Evolutionary conservation across 2,888 invertebrate genomes (phyloP).

Genomic region (Coelopa pilipes): DNA sequence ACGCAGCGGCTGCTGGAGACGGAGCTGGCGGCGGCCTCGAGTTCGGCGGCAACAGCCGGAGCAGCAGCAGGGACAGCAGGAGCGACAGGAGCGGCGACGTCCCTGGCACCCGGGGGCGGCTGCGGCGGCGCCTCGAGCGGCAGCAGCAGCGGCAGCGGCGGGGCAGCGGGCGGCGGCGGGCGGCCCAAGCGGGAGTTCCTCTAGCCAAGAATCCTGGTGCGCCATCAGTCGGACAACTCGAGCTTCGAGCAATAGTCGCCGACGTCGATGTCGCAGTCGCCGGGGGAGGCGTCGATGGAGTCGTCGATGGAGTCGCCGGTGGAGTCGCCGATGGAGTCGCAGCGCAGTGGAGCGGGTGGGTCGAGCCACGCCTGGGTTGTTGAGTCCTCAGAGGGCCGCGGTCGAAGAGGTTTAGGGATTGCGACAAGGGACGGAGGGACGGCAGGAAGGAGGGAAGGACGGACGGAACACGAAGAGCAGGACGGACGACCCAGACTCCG

Average conservation of each 20-base stretch:
- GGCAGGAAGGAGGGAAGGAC: no score
- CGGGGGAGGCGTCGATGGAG: slow-evolving; percentile 15
- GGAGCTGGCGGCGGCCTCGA: slow-evolving; percentile 47
- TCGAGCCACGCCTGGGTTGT: no score
- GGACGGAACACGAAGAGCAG: no score
- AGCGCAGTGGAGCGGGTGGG: no score
- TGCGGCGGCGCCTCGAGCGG: slow-evolving; percentile 41
- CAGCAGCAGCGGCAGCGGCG: slow-evolving; percentile 44
- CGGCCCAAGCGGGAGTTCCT: slow-evolving; percentile 65
- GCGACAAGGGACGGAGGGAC: no score
- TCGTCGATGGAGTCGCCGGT: background rate
- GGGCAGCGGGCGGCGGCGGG: slow-evolving; percentile 51
- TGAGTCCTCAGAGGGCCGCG: no score
- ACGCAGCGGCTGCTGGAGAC: slow-evolving; percentile 59
- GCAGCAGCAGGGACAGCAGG: slow-evolving; percentile 39
- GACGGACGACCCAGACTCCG: no score
- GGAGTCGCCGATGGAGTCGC: no score
- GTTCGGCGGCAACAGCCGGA: slow-evolving; percentile 48
- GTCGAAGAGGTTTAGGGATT: no score
- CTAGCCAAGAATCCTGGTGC: slow-evolving; percentile 67
- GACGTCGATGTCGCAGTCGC: background rate
- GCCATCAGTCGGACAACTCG: slow-evolving; percentile 65
- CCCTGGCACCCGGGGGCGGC: background rate
- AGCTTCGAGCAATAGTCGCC: slow-evolving; percentile 50
- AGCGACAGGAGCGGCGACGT: slow-evolving; percentile 22